Evolutionary conservation across 2,113 vertebrate species (phyloP), one percentile per base, ranked within the genome.

Genomic region (Hemiprocne comata): DNA sequence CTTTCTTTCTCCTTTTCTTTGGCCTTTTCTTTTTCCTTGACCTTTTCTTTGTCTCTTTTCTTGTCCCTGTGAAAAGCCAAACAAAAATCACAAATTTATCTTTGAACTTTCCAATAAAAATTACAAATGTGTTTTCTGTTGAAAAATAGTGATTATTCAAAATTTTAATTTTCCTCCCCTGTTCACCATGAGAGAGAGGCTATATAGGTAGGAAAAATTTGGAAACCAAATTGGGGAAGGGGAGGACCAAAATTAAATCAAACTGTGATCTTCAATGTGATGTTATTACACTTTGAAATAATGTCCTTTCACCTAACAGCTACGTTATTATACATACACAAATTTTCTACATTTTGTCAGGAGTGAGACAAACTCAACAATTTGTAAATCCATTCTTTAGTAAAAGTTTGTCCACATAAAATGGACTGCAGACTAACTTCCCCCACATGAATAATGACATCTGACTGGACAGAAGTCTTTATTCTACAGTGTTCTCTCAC

Each of bases 31-130:
- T 95, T 96, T 72, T 97, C 48, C 48, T 50, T 50, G 21, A 50
- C 21, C 92, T 93, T 91, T 48, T 98, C 97, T 72, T 95, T 96
- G 29, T 95, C 88, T 95, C 94, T 97, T 85, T 97, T 97, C 95
- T 97, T 98, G 88, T 98, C 98, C 92, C 98, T 98, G 81, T 42
- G 57, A 46, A 61, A 92, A 80, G 15, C 69, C 71, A 91, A 74
- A 69, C n/a, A 58, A 10, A 71, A 42, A 72, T 71, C 51, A 76
- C 71, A 48, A 76, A 95, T 76, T 77, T 16, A 46, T 48, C 88
- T 85, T 55, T 83, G 80, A 90, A 93, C 57, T 60, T 72, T 86
- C 51, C 51, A 61, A 85, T 50, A 67, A 84, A 83, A 62, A 91
- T 82, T n/a, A 24, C 24, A 70, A n/a, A 38, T 55, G 51, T 48